Percentiles rank a stretch among this genome's conserved stretches.
These are phyloP conservation scores for Probaryconus sp. DNA, from an alignment of 1,140 invertebrate species.

Conservation along the genomic window DNA sequence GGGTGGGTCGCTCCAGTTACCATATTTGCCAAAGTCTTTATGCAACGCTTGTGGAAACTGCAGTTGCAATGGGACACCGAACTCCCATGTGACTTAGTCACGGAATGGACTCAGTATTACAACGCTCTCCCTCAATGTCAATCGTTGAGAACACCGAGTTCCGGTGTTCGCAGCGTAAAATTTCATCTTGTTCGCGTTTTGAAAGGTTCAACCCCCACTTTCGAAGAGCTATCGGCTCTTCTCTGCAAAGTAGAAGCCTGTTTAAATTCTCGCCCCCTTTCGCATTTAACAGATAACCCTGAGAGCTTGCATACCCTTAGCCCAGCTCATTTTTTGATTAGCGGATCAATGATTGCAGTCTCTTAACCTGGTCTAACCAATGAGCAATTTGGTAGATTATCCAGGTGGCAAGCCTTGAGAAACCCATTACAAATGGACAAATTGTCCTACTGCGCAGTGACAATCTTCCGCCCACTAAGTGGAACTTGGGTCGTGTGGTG, in stretches of 20 bases:
- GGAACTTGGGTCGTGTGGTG: neutral
- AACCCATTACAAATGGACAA: neutral
- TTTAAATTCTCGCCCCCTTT: too few relatives aligned
- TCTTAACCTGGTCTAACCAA: neutral
- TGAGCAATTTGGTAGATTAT: neutral
- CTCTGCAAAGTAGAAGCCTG: neutral
- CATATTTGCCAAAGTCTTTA: too few relatives aligned
- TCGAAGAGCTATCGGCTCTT: neutral
- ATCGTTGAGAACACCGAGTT: neutral
- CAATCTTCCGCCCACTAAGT: neutral
- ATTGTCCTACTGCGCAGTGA: neutral
- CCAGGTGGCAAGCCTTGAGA: neutral
- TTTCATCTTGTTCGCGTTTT: neutral
- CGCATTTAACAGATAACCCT: too few relatives aligned
- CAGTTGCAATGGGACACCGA: neutral
- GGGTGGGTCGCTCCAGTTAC: too few relatives aligned
- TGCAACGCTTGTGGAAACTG: too few relatives aligned
- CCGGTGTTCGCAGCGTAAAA: conserved; percentile 7
- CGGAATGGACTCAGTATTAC: neutral
- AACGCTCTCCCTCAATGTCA: neutral
- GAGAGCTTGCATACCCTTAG: too few relatives aligned
- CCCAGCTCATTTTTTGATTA: too few relatives aligned
- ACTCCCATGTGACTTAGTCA: neutral
- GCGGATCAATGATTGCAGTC: neutral
- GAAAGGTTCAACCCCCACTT: neutral